Conservation (phyloP, 2,113 vertebrate species). For the Gasterosteus nipponicus region DNA sequence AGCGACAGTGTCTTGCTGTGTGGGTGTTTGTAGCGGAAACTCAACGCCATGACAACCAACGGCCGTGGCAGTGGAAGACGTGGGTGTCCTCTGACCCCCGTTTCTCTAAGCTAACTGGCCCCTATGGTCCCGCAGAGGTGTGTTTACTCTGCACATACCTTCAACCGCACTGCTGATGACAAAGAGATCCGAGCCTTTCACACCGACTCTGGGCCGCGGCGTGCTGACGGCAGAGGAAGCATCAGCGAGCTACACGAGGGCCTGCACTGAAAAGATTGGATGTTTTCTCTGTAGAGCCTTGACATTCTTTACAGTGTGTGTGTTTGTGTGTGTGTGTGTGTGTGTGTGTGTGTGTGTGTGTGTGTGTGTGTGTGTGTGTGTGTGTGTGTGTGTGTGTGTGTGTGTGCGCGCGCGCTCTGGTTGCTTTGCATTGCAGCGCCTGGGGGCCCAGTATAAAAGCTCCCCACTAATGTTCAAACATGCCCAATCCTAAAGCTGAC, state of each 20-base stretch:
- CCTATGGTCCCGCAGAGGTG: constrained; percentile 19
- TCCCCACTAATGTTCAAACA: constrained; percentile 34
- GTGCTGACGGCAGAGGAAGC: constrained; percentile 1
- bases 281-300: constrained; percentile 35
- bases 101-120: constrained; percentile 11
- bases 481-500: constrained; percentile 21
- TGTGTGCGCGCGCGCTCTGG: neutral
- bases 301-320: constrained; percentile 48
- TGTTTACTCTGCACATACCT: constrained; percentile 38
- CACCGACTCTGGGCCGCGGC: constrained; percentile 1
- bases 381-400: constrained; percentile 1
- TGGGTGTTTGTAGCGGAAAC: constrained; percentile 32
- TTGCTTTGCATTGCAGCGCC: constrained; percentile 38
- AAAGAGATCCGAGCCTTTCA: constrained; percentile 18
- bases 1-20: neutral
- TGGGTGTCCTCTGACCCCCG: constrained; percentile 43
- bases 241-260: constrained; percentile 9
- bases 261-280: constrained; percentile 30
- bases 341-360: constrained; percentile 18
- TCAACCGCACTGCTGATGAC: constrained; percentile 29
- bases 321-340: constrained; percentile 14
- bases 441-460: constrained; percentile 25
- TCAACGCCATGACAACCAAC: constrained; percentile 2
- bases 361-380: constrained; percentile 9
- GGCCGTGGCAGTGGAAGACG: constrained; percentile 12